phyloP scores from a whole-genome alignment of 2,888 invertebrate species.

The Microctonus brassicae region DNA sequence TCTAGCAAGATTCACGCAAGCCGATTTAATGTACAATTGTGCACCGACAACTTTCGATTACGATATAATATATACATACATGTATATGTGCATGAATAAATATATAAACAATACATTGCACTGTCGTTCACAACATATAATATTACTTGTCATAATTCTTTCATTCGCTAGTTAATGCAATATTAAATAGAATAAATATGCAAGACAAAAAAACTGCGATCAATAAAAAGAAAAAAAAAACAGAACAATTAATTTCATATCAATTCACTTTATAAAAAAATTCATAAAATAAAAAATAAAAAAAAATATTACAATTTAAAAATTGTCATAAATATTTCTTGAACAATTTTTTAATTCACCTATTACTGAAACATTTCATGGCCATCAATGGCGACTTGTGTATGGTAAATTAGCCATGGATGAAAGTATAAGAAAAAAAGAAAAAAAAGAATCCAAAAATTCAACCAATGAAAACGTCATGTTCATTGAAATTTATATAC shows the following conservation, averaged over 20 bases:
- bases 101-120: not conserved
- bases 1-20: slow-evolving; percentile 33
- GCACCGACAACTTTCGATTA: slow-evolving; percentile 12
- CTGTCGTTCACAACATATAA: not conserved
- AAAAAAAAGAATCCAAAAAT: too few species aligned
- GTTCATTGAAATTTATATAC: slow-evolving; percentile 21
- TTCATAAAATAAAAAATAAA: too few species aligned
- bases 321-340: too few species aligned
- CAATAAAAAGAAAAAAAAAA: not conserved
- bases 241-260: not conserved
- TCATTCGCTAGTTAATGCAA: slow-evolving; percentile 29
- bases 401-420: not conserved
- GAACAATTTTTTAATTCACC: not conserved
- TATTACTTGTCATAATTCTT: slow-evolving; percentile 29
- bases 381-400: not conserved
- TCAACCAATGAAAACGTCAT: slow-evolving; percentile 14
- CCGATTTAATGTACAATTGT: slow-evolving; percentile 23
- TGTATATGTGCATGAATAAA: not conserved
- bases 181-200: slow-evolving; percentile 28
- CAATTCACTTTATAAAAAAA: not conserved
- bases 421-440: not conserved
- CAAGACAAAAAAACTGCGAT: not conserved
- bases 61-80: not conserved
- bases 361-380: not conserved
- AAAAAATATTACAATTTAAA: too few species aligned